These are phyloP conservation scores for Oreotrochilus melanogaster DNA, from an alignment of 2,113 vertebrate genomes.

Conservation along the genomic window DNA sequence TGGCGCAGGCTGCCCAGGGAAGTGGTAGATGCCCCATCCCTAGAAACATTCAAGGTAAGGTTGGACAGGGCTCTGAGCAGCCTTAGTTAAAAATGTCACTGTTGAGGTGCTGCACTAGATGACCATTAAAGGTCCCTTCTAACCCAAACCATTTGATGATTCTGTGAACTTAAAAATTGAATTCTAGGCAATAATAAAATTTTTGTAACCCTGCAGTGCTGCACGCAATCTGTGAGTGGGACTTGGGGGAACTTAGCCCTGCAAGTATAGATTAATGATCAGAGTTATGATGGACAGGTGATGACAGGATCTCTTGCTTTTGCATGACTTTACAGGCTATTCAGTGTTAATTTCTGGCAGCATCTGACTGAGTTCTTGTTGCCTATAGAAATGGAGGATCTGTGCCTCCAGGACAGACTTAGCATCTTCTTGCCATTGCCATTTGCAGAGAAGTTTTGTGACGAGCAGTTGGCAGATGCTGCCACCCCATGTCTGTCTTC, in stretches of 20 bases:
- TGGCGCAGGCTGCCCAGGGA: neutral
- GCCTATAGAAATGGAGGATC: neutral
- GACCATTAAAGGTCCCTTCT: neutral
- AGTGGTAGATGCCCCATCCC: neutral
- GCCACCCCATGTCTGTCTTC: neutral
- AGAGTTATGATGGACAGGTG: accelerated
- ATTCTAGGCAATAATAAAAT: neutral
- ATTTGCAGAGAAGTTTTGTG: neutral
- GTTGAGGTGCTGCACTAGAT: neutral
- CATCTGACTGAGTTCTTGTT: neutral
- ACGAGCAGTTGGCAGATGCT: neutral
- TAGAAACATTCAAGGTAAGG: neutral
- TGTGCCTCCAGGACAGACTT: neutral
- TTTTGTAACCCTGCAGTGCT: neutral
- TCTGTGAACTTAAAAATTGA: neutral
- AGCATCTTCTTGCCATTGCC: neutral
- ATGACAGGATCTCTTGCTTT: neutral
- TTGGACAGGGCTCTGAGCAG: neutral
- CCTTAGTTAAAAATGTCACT: accelerated
- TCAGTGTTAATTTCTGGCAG: neutral
- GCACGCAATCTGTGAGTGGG: neutral
- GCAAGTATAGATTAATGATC: too few relatives aligned
- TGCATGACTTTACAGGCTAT: neutral
- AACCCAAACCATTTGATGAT: neutral
- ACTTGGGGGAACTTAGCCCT: accelerated